Base-by-base conservation (phyloP, 2,113 vertebrate genomes). In the Mola mola region DNA sequence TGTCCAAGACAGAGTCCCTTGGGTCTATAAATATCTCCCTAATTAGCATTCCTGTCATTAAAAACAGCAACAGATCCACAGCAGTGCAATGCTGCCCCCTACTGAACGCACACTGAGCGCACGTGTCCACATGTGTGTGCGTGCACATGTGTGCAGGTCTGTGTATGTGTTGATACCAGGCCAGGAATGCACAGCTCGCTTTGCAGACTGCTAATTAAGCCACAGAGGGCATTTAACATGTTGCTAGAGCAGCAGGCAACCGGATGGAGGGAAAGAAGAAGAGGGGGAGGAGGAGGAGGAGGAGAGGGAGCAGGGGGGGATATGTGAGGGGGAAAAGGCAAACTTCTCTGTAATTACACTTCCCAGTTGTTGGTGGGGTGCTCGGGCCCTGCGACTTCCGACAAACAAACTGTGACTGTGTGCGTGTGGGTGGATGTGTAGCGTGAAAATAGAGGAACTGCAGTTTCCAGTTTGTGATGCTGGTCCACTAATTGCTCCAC, bases 121-220 rank as follows among this genome's bases (percentile, higher is more conserved):
- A 33, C 68, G 46, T 22, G 29, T 70, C 59, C 34, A 56, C 78
- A 40, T 64, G 44, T 40, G 37, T 22, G 66, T 68, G 36, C 16
- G 65, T 64, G 17, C 58, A 36, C 33, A 31, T 62, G 53, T 63
- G 59, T n/a, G 41, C 10, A 6, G 31, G 34, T 44, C 25, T 40
- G 48, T 56, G 57, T 44, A 48, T 58, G 80, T 82, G 75, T 56
- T 65, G 46, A 78, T 78, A 72, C 69, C 68, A 66, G 78, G 71
- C 71, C 76, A 90, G 90, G 90, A 92, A 92, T 90, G 90, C 86
- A 47, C 36, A 63, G 82, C 78, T 89, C 87, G 89, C 88, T 89
- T 82, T 86, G 82, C 81, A 89, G 87, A 75, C 86, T 79, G 85
- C 89, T 91, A 90, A 93, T 93, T 92, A 93, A 91, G 87, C 85